Percentiles rank a stretch among this genome's conserved stretches.
Evolutionary conservation across 2,888 invertebrate species (phyloP).

Genomic region (Hydropsyche betteni): DNA sequence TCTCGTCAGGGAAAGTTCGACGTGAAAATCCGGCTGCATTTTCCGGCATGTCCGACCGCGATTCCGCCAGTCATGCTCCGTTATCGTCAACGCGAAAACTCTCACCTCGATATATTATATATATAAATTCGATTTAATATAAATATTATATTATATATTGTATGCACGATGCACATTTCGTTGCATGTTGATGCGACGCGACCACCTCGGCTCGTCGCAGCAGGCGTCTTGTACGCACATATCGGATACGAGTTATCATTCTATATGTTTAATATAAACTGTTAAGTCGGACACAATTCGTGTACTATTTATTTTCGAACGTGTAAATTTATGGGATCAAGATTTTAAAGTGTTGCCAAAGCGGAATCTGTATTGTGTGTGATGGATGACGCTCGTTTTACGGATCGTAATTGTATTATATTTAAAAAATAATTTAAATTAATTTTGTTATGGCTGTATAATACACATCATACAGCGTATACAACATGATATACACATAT

Average conservation of each 20-base stretch:
- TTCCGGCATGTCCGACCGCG: too few species aligned
- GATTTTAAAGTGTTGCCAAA: not conserved
- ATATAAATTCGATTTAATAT: too few species aligned
- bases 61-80: too few species aligned
- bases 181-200: conserved; percentile 1
- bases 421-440: not conserved
- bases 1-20: too few species aligned
- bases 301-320: not conserved
- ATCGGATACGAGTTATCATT: conserved; percentile 16
- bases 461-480: not conserved
- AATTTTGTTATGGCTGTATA: not conserved
- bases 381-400: not conserved
- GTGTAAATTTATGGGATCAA: not conserved
- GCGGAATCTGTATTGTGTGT: not conserved
- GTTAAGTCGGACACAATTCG: not conserved
- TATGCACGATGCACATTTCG: too few species aligned
- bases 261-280: not conserved
- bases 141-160: too few species aligned
- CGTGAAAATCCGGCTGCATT: too few species aligned
- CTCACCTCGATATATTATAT: too few species aligned
- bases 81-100: too few species aligned
- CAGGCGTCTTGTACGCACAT: not conserved
- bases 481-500: not conserved
- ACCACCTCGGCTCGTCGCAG: conserved; percentile 7
- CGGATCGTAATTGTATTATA: not conserved